Percentiles rank a stretch among this genome's conserved stretches.
These are phyloP conservation scores for Dendrolimus kikuchii DNA, from an alignment of 1,140 invertebrate species.

Conservation along the genomic window DNA sequence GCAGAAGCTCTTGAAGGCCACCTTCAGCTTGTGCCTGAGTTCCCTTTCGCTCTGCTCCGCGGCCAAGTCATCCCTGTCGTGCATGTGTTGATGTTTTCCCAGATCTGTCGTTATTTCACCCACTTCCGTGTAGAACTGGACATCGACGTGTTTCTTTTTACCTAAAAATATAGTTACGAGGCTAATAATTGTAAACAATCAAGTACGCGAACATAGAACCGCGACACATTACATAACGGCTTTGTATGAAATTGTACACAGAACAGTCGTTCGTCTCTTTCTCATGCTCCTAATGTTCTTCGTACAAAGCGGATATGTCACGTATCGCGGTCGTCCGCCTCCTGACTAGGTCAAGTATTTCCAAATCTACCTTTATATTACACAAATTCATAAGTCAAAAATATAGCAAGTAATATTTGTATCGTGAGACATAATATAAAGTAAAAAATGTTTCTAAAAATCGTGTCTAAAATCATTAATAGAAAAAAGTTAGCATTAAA, in stretches of 20 bases:
- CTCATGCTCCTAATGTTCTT: neutral
- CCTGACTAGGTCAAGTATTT: too few relatives aligned
- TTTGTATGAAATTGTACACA: neutral
- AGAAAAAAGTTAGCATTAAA: too few relatives aligned
- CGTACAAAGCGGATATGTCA: too few relatives aligned
- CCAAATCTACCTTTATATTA: too few relatives aligned
- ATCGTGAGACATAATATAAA: too few relatives aligned
- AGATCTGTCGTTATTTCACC: constrained; percentile 99
- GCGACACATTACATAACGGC: too few relatives aligned
- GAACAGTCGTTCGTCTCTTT: neutral
- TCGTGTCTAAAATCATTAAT: too few relatives aligned
- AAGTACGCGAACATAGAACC: too few relatives aligned
- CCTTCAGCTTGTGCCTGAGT: constrained; percentile 95
- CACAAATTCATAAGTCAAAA: too few relatives aligned
- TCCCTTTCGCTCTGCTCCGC: constrained; percentile 99
- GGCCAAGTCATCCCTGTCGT: constrained; percentile 98
- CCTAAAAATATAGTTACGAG: constrained; percentile 28
- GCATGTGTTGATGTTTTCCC: constrained; percentile 99
- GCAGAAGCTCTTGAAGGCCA: constrained; percentile 98
- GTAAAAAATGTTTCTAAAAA: too few relatives aligned
- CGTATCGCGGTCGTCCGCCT: too few relatives aligned
- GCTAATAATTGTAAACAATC: neutral
- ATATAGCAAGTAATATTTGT: too few relatives aligned
- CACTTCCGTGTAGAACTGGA: constrained; percentile 99
- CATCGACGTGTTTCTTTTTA: constrained; percentile 99